Percentiles rank a stretch among this genome's conserved stretches.
Conservation (phyloP, 2,888 invertebrate species). For the Ophion costatus region DNA sequence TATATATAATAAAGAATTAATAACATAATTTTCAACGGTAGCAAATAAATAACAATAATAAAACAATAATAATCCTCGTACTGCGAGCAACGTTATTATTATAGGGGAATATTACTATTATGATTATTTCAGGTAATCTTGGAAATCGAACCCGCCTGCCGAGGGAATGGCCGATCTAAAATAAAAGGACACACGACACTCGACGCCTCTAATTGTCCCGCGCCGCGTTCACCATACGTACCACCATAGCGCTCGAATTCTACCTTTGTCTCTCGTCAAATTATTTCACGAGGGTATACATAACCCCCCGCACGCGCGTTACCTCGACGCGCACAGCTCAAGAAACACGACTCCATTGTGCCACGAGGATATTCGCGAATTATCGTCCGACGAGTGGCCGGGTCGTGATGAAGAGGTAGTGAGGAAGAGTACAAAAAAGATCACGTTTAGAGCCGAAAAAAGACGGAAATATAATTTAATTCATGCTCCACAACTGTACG, state of each 20-base stretch:
- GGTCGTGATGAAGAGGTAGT: slow-evolving; percentile 14
- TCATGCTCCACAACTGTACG: slow-evolving; percentile 12
- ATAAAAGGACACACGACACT: slow-evolving; percentile 70
- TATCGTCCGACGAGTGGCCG: slow-evolving; percentile 44
- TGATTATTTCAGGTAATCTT: slow-evolving; percentile 31
- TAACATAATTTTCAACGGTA: neutral
- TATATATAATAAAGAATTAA: too few species aligned
- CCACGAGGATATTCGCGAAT: slow-evolving; percentile 43
- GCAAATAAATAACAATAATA: neutral
- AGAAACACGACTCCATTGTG: slow-evolving; percentile 31
- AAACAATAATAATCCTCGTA: neutral
- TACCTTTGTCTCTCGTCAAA: slow-evolving; percentile 64
- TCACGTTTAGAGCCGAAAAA: neutral
- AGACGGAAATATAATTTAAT: slow-evolving; percentile 40
- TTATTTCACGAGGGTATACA: slow-evolving; percentile 62
- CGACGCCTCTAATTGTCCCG: slow-evolving; percentile 80
- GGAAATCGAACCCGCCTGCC: slow-evolving; percentile 28
- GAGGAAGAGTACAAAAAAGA: neutral
- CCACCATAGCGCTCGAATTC: slow-evolving; percentile 63
- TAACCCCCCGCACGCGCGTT: slow-evolving; percentile 38
- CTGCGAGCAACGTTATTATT: neutral
- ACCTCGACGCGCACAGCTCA: slow-evolving; percentile 14
- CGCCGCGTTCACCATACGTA: slow-evolving; percentile 61
- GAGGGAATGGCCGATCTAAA: slow-evolving; percentile 2
- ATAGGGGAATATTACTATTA: neutral